Conservation (phyloP, 1,140 invertebrate genomes). For the Hyphantria cunea region DNA sequence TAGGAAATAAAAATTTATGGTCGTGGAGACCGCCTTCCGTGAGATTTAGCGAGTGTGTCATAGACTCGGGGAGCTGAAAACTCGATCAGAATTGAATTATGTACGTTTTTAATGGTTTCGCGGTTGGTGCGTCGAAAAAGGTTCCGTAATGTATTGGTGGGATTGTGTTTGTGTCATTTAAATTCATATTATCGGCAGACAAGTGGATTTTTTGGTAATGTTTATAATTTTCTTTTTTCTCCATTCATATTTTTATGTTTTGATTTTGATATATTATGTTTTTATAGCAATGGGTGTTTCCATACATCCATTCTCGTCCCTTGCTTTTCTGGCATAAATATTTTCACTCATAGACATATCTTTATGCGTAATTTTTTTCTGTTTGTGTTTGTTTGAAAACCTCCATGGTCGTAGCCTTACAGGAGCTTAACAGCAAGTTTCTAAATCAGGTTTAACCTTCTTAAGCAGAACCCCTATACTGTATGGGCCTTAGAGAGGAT, state of each 20-base stretch:
- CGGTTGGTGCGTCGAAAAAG: constrained; percentile 47
- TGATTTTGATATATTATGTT: constrained; percentile 3
- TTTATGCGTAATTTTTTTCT: no score
- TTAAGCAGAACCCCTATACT: no score
- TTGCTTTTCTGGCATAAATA: neutral
- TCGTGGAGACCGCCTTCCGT: constrained; percentile 62
- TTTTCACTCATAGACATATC: no score
- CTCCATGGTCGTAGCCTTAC: no score
- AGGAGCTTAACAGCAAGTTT: no score
- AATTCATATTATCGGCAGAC: constrained; percentile 43
- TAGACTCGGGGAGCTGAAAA: constrained; percentile 58
- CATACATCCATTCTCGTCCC: neutral
- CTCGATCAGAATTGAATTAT: constrained; percentile 68
- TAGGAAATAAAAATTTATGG: constrained; percentile 73
- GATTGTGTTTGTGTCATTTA: constrained; percentile 50
- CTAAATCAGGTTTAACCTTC: no score
- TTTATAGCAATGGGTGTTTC: neutral
- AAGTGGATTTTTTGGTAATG: constrained; percentile 25
- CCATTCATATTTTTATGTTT: constrained; percentile 4
- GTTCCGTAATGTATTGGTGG: constrained; percentile 48
- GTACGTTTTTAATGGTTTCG: constrained; percentile 58
- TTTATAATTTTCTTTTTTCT: constrained; percentile 12
- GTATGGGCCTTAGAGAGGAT: no score
- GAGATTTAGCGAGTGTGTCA: constrained; percentile 73
- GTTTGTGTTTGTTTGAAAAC: no score